Evolutionary conservation across 2,797 vertebrate genomes (phyloP).

Genomic region (Gorsachius magnificus): DNA sequence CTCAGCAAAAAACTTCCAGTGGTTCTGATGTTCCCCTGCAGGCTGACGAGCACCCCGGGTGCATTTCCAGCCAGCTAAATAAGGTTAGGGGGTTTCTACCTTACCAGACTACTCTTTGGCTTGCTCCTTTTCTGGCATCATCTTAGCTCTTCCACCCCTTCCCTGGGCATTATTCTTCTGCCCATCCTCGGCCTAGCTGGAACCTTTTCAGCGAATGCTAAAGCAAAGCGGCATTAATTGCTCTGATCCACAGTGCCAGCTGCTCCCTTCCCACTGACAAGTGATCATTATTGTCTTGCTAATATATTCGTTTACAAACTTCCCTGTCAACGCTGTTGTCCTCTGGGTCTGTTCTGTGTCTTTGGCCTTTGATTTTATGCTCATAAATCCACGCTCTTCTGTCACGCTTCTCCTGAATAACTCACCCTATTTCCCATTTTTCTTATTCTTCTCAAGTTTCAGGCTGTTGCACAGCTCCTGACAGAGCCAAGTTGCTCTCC

Average conservation of each 20-base stretch:
- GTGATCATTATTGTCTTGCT: not conserved
- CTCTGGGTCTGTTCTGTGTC: not conserved
- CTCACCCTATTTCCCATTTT: not conserved
- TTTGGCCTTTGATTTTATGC: not conserved
- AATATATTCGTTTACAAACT: not conserved
- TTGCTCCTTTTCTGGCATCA: not conserved
- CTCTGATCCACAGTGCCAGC: not conserved
- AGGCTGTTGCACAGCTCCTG: not conserved
- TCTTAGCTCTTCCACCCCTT: not conserved
- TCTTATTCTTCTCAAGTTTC: constrained; percentile 8
- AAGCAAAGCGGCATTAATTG: not conserved
- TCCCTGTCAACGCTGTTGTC: not conserved
- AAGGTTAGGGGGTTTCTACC: not conserved
- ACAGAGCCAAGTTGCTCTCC: constrained; percentile 6
- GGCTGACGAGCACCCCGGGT: not conserved
- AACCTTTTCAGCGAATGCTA: not conserved
- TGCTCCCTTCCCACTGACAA: not conserved
- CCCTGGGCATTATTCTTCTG: not conserved
- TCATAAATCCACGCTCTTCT: not conserved
- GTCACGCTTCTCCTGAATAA: not conserved
- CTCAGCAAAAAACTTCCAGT: not conserved
- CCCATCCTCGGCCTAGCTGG: rapidly evolving
- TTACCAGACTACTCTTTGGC: not conserved
- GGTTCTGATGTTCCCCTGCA: rapidly evolving
- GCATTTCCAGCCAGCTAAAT: not conserved